phyloP scores from a whole-genome alignment of 2,888 invertebrate genomes.

The Hirtodrosophila histrioides region DNA sequence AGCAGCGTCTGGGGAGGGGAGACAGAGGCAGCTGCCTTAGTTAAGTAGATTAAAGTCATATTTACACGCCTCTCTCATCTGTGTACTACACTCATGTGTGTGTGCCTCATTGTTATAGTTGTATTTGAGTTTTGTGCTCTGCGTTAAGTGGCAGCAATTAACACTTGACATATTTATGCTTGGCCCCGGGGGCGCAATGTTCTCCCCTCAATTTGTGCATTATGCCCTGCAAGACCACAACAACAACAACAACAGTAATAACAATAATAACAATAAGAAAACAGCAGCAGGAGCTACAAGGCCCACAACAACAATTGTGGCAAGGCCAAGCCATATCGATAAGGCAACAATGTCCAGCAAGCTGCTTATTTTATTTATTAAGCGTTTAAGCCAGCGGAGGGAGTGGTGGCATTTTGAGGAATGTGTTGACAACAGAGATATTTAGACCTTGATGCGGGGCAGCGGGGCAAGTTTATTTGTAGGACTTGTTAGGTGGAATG shows the following conservation, averaged over 20 bases:
- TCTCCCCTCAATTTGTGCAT: constrained; percentile 47
- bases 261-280: constrained; percentile 23
- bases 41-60: constrained; percentile 77
- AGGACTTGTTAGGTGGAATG: constrained; percentile 26
- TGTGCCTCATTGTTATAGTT: constrained; percentile 37
- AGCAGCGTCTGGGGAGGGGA: constrained; percentile 11
- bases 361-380: constrained; percentile 74
- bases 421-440: constrained; percentile 35
- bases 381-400: constrained; percentile 61
- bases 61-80: constrained; percentile 59
- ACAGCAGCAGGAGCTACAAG: constrained; percentile 24
- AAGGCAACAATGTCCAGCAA: constrained; percentile 63
- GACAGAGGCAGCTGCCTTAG: constrained; percentile 45
- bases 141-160: constrained; percentile 78
- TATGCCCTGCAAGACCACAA: constrained; percentile 39
- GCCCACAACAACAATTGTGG: constrained; percentile 38
- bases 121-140: constrained; percentile 67
- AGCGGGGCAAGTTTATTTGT: not conserved
- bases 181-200: constrained; percentile 52
- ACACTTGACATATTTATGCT: constrained; percentile 81
- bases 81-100: constrained; percentile 9
- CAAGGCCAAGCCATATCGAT: constrained; percentile 54
- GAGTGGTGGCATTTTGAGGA: constrained; percentile 34
- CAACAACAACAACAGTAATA: constrained; percentile 29
- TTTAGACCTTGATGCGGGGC: not conserved